Evolutionary conservation across 2,888 invertebrate species (phyloP).

Genomic region (Gonocerus acuteangulatus): DNA sequence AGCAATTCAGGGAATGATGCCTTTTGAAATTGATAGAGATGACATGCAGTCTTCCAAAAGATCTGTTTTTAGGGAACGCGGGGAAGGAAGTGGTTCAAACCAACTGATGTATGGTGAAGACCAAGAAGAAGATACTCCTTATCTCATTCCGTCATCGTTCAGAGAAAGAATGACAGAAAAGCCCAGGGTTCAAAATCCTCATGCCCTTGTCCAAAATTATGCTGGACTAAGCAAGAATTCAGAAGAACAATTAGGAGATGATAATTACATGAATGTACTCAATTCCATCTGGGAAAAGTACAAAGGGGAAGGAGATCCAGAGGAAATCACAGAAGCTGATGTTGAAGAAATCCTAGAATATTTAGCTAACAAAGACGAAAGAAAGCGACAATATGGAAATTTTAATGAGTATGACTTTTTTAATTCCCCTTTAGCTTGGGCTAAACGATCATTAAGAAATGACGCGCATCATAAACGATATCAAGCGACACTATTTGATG

Average conservation of each 20-base stretch:
- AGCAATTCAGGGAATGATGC: slow-evolving; percentile 35
- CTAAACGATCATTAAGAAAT: slow-evolving; percentile 23
- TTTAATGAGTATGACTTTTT: slow-evolving; percentile 38
- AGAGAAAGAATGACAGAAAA: slow-evolving; percentile 36
- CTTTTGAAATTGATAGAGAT: slow-evolving; percentile 36
- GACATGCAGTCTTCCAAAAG: slow-evolving; percentile 32
- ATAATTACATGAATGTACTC: slow-evolving; percentile 51
- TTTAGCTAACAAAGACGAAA: slow-evolving; percentile 34
- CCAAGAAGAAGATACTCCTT: slow-evolving; percentile 26
- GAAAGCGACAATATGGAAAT: slow-evolving; percentile 33
- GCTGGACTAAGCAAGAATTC: slow-evolving; percentile 30
- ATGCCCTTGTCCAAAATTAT: slow-evolving; percentile 28
- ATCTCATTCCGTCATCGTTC: slow-evolving; percentile 36
- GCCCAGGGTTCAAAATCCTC: slow-evolving; percentile 28
- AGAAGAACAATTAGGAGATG: slow-evolving; percentile 38
- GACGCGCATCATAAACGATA: slow-evolving; percentile 23
- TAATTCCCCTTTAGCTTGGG: slow-evolving; percentile 36
- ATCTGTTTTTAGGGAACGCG: slow-evolving; percentile 40
- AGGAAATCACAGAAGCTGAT: slow-evolving; percentile 38
- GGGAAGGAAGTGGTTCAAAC: slow-evolving; percentile 31
- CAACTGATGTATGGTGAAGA: slow-evolving; percentile 33
- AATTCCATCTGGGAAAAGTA: slow-evolving; percentile 54
- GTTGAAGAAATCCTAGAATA: slow-evolving; percentile 38
- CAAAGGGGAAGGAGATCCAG: slow-evolving; percentile 43
- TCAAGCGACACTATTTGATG: slow-evolving; percentile 34